Evolutionary conservation across 1,140 invertebrate species (phyloP).

Genomic region (Amyelois transitella): DNA sequence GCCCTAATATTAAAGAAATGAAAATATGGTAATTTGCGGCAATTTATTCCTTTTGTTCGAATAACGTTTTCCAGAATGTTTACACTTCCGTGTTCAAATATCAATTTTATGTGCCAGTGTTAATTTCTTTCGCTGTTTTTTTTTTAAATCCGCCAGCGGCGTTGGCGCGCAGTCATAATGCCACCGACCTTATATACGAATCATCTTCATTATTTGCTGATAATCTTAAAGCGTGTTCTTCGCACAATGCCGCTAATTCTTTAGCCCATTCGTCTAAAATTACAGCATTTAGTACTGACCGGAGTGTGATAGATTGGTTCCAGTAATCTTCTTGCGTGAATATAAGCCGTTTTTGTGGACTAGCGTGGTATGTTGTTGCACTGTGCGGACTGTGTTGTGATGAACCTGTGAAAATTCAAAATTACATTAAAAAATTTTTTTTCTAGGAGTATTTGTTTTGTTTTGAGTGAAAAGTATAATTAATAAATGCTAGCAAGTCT

Average conservation of each 20-base stretch:
- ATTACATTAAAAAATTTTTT: neutral
- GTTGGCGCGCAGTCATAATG: slow-evolving; percentile 60
- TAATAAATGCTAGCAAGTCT: no score
- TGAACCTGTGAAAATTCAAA: slow-evolving; percentile 23
- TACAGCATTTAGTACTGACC: slow-evolving; percentile 80
- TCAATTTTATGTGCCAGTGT: neutral
- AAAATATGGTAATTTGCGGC: no score
- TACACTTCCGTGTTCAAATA: neutral
- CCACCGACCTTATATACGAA: slow-evolving; percentile 40
- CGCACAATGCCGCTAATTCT: slow-evolving; percentile 92
- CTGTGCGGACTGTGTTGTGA: slow-evolving; percentile 36
- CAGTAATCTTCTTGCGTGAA: slow-evolving; percentile 64
- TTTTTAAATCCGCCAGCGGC: slow-evolving; percentile 36
- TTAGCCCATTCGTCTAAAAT: slow-evolving; percentile 95
- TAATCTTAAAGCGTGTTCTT: slow-evolving; percentile 86
- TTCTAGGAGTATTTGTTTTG: no score
- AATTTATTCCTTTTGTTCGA: no score
- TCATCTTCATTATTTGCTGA: slow-evolving; percentile 47
- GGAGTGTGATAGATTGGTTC: slow-evolving; percentile 61
- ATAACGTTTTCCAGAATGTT: no score
- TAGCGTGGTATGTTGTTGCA: slow-evolving; percentile 16
- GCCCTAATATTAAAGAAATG: no score
- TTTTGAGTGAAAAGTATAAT: no score
- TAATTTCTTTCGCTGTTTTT: neutral
- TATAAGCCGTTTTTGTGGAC: slow-evolving; percentile 33